Evolutionary conservation across 2,888 invertebrate species (phyloP).

Genomic region (Epinotia ramella): DNA sequence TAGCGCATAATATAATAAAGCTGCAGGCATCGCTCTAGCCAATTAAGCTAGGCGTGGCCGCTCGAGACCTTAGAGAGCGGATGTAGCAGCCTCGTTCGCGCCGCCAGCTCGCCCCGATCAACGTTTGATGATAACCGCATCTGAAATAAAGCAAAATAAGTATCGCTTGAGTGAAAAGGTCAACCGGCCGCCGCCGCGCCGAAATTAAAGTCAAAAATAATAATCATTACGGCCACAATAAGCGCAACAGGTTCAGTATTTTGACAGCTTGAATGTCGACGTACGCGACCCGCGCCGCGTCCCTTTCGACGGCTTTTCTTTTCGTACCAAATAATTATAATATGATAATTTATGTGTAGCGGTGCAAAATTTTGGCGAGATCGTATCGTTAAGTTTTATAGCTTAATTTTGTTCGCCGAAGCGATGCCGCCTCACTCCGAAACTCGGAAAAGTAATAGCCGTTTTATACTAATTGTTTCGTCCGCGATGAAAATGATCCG

Average conservation of each 20-base stretch:
- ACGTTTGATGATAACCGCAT: conserved; percentile 76
- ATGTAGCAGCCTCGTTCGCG: conserved; percentile 77
- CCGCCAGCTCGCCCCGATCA: conserved; percentile 69
- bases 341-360: conserved; percentile 66
- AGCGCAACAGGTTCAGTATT: conserved; percentile 66
- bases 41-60: conserved; percentile 76
- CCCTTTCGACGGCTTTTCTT: conserved; percentile 60
- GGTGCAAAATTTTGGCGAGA: conserved; percentile 56
- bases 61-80: conserved; percentile 76
- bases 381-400: conserved; percentile 73
- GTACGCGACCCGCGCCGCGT: conserved; percentile 51
- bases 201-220: conserved; percentile 78
- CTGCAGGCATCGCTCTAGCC: conserved; percentile 63
- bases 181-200: conserved; percentile 67
- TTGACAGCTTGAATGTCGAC: conserved; percentile 72
- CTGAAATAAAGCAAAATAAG: conserved; percentile 68
- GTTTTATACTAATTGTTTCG: conserved; percentile 60
- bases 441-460: conserved; percentile 48
- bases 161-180: conserved; percentile 80
- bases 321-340: conserved; percentile 60
- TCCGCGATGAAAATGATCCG: conserved; percentile 54
- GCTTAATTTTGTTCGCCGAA: conserved; percentile 69
- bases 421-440: conserved; percentile 48
- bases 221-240: conserved; percentile 73
- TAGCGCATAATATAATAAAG: conserved; percentile 63